Evolutionary conservation across 2,113 vertebrate species (phyloP).

Genomic region (Callipepla squamata): DNA sequence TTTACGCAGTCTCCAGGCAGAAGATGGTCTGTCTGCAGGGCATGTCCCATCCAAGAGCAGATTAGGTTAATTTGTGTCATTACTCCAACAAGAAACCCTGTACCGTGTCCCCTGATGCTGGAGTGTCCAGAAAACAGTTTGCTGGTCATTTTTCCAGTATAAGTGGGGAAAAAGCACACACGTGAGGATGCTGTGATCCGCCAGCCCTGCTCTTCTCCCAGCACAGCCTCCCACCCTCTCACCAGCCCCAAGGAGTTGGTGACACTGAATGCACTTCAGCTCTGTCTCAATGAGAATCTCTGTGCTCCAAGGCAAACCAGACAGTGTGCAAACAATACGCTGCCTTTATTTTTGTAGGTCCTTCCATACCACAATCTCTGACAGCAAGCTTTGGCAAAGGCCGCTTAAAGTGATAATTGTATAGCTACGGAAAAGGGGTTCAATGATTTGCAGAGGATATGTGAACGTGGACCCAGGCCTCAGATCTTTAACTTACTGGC

Average conservation of each 20-base stretch:
- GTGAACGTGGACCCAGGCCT: neutral
- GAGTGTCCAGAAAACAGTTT: neutral
- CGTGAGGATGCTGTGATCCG: neutral
- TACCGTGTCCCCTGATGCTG: accelerated
- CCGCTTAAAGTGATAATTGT: neutral
- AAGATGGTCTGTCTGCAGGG: accelerated
- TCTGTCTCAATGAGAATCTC: neutral
- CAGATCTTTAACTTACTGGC: neutral
- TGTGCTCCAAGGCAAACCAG: neutral
- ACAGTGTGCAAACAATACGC: neutral
- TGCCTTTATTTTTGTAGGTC: constrained; percentile 30
- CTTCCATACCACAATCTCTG: neutral
- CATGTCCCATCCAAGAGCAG: accelerated
- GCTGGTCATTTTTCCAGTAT: neutral
- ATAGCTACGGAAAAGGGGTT: neutral
- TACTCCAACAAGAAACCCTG: accelerated
- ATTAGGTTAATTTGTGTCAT: accelerated
- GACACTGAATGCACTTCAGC: neutral
- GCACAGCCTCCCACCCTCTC: neutral
- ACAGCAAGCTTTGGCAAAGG: constrained; percentile 17
- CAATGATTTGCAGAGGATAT: neutral
- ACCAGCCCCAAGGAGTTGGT: neutral
- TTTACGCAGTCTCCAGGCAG: accelerated
- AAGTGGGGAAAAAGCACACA: neutral
- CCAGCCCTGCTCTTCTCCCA: neutral